Conservation (phyloP, 2,797 vertebrate species). For the Nyctalus aviator region DNA sequence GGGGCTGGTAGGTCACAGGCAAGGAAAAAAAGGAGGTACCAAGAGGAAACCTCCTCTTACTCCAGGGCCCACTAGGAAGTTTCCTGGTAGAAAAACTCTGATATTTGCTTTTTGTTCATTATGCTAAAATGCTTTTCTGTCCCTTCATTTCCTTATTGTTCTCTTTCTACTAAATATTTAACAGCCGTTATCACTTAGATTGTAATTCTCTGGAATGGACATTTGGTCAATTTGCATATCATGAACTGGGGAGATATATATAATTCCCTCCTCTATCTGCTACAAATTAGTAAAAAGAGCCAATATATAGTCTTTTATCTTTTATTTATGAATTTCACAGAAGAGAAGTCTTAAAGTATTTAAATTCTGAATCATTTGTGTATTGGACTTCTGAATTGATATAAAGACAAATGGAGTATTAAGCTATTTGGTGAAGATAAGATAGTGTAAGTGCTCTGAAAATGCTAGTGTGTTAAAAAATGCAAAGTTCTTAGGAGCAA, state of each 20-base stretch:
- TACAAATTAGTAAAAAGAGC: not conserved
- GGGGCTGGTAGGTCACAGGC: not conserved
- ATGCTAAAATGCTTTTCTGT: not conserved
- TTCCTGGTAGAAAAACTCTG: not conserved
- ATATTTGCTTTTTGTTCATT: not conserved
- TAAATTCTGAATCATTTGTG: not conserved
- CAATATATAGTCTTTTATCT: not conserved
- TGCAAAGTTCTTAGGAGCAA: not conserved
- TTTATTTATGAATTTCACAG: not conserved
- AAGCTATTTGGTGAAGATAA: not conserved
- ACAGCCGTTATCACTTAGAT: not conserved
- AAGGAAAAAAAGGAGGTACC: not conserved
- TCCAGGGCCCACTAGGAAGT: not conserved
- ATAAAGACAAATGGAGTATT: not conserved
- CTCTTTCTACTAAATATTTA: not conserved
- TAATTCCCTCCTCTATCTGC: not conserved
- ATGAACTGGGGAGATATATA: not conserved
- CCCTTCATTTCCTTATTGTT: not conserved
- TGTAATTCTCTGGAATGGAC: not conserved
- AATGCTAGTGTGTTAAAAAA: not conserved
- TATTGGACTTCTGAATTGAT: not conserved
- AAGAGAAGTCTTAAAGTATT: conserved; percentile 21
- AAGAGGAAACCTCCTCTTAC: not conserved
- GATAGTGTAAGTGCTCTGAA: not conserved
- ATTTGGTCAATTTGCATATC: not conserved